Conservation (phyloP, 2,113 vertebrate genomes). For the Tursiops truncatus region DNA sequence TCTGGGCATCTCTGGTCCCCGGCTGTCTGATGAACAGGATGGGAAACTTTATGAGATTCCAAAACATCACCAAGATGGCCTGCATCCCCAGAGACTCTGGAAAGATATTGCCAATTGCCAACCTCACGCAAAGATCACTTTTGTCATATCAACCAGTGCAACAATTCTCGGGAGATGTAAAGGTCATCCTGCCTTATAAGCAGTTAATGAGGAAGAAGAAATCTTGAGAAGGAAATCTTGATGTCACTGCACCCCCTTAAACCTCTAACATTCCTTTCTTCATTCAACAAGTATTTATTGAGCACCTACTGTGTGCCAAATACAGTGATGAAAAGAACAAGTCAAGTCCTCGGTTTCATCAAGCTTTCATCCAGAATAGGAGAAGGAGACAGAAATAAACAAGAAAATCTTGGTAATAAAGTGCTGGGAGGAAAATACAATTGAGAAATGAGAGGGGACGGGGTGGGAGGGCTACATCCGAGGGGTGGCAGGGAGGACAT, state of each 20-base stretch:
- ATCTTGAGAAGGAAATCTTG: background rate
- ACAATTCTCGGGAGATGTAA: background rate
- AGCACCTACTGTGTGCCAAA: background rate
- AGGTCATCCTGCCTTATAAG: background rate
- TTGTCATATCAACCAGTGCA: background rate
- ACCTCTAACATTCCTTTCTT: background rate
- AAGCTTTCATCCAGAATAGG: background rate
- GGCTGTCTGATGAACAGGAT: background rate
- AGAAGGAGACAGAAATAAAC: background rate
- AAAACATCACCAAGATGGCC: background rate
- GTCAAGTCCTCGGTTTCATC: background rate
- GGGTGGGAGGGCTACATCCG: background rate
- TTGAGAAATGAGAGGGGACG: background rate
- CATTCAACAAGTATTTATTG: background rate
- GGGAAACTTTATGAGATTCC: background rate
- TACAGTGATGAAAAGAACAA: background rate
- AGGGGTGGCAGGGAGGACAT: background rate
- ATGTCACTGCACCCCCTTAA: background rate
- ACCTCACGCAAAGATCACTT: background rate
- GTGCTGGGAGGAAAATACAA: background rate
- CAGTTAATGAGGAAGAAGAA: background rate
- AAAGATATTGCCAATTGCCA: background rate
- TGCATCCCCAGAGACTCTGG: background rate
- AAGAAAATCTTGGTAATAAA: background rate
- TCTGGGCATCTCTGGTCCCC: too few relatives aligned